Conservation (phyloP, 2,113 vertebrate genomes). For the Marmota monax region DNA sequence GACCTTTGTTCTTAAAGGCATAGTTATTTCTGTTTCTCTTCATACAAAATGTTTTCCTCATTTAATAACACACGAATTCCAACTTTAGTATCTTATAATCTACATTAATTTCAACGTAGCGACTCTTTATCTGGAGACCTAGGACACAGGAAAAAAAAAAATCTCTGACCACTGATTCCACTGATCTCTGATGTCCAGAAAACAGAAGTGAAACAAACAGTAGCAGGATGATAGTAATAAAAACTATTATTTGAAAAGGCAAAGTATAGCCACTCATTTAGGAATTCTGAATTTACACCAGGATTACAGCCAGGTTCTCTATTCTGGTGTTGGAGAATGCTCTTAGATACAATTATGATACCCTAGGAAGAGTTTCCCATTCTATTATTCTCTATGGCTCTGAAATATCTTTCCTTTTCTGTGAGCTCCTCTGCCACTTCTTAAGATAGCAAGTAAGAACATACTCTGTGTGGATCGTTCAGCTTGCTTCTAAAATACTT, state of each 20-base stretch:
- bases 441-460: neutral
- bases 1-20: neutral
- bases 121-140: neutral
- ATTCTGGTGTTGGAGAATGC: neutral
- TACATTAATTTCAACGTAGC: neutral
- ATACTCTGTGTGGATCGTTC: neutral
- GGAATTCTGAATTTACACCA: neutral
- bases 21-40: neutral
- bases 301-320: neutral
- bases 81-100: neutral
- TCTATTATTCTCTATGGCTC: neutral
- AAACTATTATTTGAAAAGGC: neutral
- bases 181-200: no score
- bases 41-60: neutral
- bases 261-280: neutral
- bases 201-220: neutral
- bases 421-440: neutral
- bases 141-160: neutral
- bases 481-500: neutral
- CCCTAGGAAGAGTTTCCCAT: neutral
- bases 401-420: neutral
- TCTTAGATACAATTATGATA: neutral
- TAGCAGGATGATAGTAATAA: neutral
- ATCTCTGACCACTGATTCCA: neutral
- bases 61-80: neutral